Base-by-base conservation (phyloP, 2,113 vertebrate genomes). In the Pseudopipra pipra region DNA sequence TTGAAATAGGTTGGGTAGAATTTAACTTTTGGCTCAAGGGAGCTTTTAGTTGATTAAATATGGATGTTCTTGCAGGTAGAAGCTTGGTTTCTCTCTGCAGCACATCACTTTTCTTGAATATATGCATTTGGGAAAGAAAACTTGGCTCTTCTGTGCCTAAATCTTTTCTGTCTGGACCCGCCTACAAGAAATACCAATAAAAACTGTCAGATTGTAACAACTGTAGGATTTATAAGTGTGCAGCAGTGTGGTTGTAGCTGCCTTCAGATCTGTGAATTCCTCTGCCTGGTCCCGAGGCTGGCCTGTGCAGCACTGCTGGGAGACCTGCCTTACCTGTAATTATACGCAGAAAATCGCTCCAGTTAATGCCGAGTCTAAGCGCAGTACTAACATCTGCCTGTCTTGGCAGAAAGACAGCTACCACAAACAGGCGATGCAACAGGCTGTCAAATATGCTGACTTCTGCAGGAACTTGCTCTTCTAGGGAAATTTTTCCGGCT, bases 31-130 rank as follows among this genome's bases (percentile, higher is more conserved):
- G 72, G 43, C 93, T 71, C 87, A 80, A 51, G 72, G 71, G 72
- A 93, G 33, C 65, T 44, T 95, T 96, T 88, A 79, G 56, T 95
- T 95, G 81, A 94, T 96, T 87, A 86, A 92, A 85, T 91, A 93
- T 93, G 56, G 62, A 88, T 90, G 71, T 92, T 76, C 46, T 90
- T 84, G 31, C 80, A 74, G 85, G 78, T 87, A 43, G 83, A 62
- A 90, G 27, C 72, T 47, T 5, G 5, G 18, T 75, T 93, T 87
- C 55, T 73, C 66, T 87, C 46, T 66, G 81, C 31, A 91, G 84
- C 84, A 47, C 44, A 70, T 76, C 16, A 6, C 61, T 86, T 92
- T 41, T 39, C 66, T 37, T 49, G 58, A 80, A 54, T 2, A 10
- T 33, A 16, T 17, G 49, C 49, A 22, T 93, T 90, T 4, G 11